phyloP scores from a whole-genome alignment of 2,113 vertebrate genomes.

The Dromaius novaehollandiae region DNA sequence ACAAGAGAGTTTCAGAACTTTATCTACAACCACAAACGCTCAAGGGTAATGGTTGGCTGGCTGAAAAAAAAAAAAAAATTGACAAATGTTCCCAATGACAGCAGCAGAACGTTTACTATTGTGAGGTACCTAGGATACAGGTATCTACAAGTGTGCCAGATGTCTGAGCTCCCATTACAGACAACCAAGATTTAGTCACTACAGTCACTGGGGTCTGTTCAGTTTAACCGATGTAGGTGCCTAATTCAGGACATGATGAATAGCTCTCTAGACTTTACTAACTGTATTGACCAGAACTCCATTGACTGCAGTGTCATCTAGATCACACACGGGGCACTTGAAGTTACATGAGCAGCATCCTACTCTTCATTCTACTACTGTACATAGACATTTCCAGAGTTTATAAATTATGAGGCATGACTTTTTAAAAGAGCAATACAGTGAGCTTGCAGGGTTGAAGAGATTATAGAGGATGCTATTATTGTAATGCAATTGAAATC shows the following conservation, averaged over 20 bases:
- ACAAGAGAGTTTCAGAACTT: not conserved
- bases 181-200: not conserved
- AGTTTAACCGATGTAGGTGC: not conserved
- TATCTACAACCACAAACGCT: not conserved
- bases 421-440: not conserved
- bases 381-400: not conserved
- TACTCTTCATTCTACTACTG: not conserved
- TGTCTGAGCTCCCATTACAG: not conserved
- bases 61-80: not conserved
- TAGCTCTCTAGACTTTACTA: not conserved
- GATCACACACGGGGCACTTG: not conserved
- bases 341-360: not conserved
- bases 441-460: not conserved
- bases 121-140: not conserved
- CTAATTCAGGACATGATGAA: not conserved
- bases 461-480: not conserved
- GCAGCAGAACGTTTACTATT: not conserved
- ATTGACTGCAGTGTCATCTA: not conserved
- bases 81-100: not conserved
- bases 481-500: not conserved
- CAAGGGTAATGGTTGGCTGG: fast-evolving
- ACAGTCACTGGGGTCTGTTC: too few relatives aligned
- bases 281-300: not conserved
- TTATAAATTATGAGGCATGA: not conserved
- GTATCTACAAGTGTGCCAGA: not conserved